Evolutionary conservation across 2,797 vertebrate species (phyloP), one percentile per base, ranked within the genome.

Genomic region (Borostomias antarcticus): DNA sequence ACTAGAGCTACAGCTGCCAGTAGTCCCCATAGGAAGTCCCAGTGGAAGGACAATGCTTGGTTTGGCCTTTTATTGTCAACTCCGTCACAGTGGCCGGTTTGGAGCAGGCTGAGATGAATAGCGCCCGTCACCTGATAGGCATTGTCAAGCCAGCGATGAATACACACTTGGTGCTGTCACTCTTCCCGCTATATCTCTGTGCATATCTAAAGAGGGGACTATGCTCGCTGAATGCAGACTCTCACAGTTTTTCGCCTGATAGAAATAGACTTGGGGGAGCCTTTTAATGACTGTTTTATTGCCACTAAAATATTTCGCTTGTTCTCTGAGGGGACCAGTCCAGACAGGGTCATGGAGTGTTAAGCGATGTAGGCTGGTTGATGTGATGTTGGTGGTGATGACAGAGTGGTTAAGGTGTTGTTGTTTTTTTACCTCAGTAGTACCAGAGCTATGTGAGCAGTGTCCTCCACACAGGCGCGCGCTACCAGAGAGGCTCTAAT

Each of bases 301-400:
- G 54, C 21, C 59, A 65, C 57, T 72, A 66, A 66, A 76, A 74
- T 75, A 61, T 74, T 74, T 74, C 60, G 2, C 29, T 28, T 65
- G 52, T 58, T 54, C 13, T 54, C 9, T 23, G 11, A 23, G 11
- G 25, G 23, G 9, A 51, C 50, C 50, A 15, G 25, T 15, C 37
- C 15, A 3, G 37, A 15, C 15, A 15, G 15, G 37, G 53, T 28
- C 53, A 7, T 30, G 53, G 26, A 28, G 53, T 43, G n/a, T 25
- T 60, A 25, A 43, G 37, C 28, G 58, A 35, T 45, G 35, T 21
- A n/a, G 23, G 35, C 56, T 23, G 26, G 25, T 43, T 17, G 25
- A 25, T 28, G 58, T 23, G 28, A 11, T 43, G 37, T 11, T 26
- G 13, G 29, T 6, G 40, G 15, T 10, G 40, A 53, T 59, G 11